Evolutionary conservation across 53 echinoderm and acorn worm genomes (phyloP).

Genomic region (Hippasteria phrygiana): DNA sequence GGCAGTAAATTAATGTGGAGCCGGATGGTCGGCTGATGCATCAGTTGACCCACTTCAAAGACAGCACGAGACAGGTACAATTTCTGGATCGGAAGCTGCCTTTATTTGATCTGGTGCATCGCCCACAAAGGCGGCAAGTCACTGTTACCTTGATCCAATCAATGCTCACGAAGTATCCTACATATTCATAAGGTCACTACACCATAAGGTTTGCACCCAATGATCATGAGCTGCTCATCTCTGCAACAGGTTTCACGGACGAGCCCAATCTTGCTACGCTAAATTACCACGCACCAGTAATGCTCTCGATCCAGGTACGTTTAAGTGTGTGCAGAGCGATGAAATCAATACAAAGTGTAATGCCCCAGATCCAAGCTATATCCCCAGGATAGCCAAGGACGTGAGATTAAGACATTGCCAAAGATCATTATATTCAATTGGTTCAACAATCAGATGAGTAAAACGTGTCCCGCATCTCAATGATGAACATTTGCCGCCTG

Average conservation of each 20-base stretch:
- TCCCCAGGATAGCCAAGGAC: background rate
- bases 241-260: constrained; percentile 3
- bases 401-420: background rate
- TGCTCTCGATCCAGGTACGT: background rate
- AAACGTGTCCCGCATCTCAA: constrained; percentile 1
- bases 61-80: too few species aligned
- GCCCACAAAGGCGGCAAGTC: background rate
- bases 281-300: background rate
- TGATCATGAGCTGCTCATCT: too few species aligned
- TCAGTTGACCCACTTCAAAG: background rate
- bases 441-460: background rate
- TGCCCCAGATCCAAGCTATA: background rate
- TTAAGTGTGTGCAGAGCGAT: background rate
- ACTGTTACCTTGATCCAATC: constrained; percentile 19
- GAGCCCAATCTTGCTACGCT: background rate
- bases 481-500: background rate
- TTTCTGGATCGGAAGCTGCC: too few species aligned
- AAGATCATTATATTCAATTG: constrained; percentile 38
- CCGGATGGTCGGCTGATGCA: too few species aligned
- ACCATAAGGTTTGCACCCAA: background rate
- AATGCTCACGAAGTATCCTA: background rate
- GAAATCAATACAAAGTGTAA: background rate
- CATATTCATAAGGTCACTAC: background rate
- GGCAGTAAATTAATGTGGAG: background rate
- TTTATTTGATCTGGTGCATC: too few species aligned